Conservation (phyloP, 2,888 invertebrate genomes). For the Dynastes grantii region DNA sequence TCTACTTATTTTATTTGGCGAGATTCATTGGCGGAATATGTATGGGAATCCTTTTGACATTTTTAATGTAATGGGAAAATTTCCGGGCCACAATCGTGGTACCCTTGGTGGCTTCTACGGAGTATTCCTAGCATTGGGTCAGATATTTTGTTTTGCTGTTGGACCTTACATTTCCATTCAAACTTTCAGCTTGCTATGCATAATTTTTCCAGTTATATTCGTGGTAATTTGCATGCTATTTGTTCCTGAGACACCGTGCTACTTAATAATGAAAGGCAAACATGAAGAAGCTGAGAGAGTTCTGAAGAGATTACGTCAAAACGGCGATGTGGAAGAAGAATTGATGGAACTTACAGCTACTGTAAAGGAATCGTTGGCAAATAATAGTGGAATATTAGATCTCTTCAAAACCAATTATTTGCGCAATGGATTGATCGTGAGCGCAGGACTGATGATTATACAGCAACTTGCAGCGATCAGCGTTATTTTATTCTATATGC, state of each 20-base stretch:
- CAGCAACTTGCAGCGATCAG: conserved; percentile 90
- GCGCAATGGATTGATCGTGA: conserved; percentile 83
- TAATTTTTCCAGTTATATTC: conserved; percentile 46
- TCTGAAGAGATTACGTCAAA: conserved; percentile 79
- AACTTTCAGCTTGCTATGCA: conserved; percentile 42
- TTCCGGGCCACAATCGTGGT: conserved; percentile 53
- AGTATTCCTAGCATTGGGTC: conserved; percentile 48
- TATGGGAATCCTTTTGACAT: conserved; percentile 68
- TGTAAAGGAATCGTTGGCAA: conserved; percentile 67
- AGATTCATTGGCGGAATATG: conserved; percentile 52
- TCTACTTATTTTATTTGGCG: conserved; percentile 50
- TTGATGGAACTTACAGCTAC: conserved; percentile 68
- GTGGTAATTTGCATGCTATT: conserved; percentile 45
- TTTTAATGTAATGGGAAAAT: too few relatives aligned
- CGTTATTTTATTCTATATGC: conserved; percentile 85
- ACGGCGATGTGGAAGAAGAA: conserved; percentile 76
- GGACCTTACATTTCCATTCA: conserved; percentile 52
- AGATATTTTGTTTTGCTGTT: conserved; percentile 48
- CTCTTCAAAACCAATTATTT: conserved; percentile 77
- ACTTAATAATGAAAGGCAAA: conserved; percentile 62
- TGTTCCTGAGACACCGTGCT: conserved; percentile 54
- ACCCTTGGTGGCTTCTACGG: conserved; percentile 49
- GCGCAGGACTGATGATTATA: conserved; percentile 73
- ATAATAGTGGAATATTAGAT: conserved; percentile 69
- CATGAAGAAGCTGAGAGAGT: conserved; percentile 73